These are phyloP conservation scores for Odontomachus brunneus DNA, from an alignment of 1,140 invertebrate species.

Conservation along the genomic window DNA sequence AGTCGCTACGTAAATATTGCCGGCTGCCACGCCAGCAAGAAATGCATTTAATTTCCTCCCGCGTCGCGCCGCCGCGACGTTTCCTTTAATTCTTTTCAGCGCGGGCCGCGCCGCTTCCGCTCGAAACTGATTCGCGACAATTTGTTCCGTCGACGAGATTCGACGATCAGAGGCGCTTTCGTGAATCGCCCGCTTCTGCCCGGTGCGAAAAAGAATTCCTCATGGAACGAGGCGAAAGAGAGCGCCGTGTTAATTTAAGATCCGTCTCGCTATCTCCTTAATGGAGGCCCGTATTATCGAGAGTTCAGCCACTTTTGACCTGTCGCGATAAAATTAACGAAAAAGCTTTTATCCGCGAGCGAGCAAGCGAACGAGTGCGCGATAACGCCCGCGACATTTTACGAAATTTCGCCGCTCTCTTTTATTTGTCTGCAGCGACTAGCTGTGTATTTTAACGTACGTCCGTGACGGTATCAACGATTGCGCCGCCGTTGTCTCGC, in stretches of 20 bases:
- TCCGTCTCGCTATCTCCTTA: constrained; percentile 6
- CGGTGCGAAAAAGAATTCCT: neutral
- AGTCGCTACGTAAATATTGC: constrained; percentile 44
- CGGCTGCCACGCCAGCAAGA: constrained; percentile 26
- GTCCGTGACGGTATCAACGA: too few relatives aligned
- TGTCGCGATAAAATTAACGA: constrained; percentile 21
- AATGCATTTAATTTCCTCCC: constrained; percentile 60
- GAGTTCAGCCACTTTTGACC: constrained; percentile 41
- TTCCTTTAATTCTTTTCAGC: neutral
- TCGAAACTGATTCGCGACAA: constrained; percentile 32
- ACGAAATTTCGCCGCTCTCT: neutral
- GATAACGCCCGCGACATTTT: constrained; percentile 11
- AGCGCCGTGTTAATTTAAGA: constrained; percentile 3
- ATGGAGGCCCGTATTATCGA: constrained; percentile 3
- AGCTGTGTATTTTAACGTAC: neutral
- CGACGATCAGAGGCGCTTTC: neutral
- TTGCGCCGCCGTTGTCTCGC: neutral
- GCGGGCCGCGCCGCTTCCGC: neutral
- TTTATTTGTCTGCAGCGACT: too few relatives aligned
- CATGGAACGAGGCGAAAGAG: neutral
- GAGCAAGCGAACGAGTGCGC: too few relatives aligned
- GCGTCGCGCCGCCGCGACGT: constrained; percentile 8
- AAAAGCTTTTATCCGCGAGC: constrained; percentile 1
- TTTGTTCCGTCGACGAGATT: neutral
- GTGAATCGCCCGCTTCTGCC: neutral